Percentiles rank a stretch among this genome's conserved stretches.
Conservation (phyloP, 2,797 vertebrate genomes). For the Amblyopsis hoosieri region DNA sequence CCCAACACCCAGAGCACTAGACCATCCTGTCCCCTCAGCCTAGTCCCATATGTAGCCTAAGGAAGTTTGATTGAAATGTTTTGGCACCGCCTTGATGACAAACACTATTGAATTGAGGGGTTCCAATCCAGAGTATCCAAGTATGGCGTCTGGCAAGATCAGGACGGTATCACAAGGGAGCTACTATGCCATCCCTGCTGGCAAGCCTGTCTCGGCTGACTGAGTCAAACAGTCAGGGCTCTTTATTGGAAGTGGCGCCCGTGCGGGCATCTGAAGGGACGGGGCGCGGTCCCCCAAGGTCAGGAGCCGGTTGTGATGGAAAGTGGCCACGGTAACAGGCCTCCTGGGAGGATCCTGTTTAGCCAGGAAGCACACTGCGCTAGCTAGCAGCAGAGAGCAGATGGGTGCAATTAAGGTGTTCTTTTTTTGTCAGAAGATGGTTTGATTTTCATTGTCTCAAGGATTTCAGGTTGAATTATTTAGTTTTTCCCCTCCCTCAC, state of each 20-base stretch:
- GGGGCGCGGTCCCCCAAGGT: constrained; percentile 55
- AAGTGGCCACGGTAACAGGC: constrained; percentile 76
- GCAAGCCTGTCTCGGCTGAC: constrained; percentile 22
- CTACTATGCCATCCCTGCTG: constrained; percentile 16
- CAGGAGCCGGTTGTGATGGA: constrained; percentile 69
- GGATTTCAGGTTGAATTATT: constrained; percentile 1
- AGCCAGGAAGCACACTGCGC: constrained; percentile 29
- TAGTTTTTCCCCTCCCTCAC: background rate
- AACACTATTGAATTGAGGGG: no score
- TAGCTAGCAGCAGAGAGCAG: constrained; percentile 23
- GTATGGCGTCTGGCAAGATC: no score
- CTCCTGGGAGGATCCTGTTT: constrained; percentile 56
- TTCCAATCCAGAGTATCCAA: no score
- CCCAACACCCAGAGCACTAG: no score
- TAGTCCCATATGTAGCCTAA: no score
- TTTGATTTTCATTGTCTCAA: constrained; percentile 4
- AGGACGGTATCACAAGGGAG: background rate
- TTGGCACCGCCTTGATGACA: no score
- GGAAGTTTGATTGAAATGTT: no score
- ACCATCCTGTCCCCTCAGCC: no score
- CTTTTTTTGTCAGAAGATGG: background rate
- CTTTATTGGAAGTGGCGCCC: constrained; percentile 21
- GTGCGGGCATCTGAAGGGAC: constrained; percentile 42
- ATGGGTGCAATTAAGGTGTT: constrained; percentile 9
- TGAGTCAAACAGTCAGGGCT: constrained; percentile 47